Evolutionary conservation across 2,113 vertebrate species (phyloP).

Genomic region (Blennius ocellaris): DNA sequence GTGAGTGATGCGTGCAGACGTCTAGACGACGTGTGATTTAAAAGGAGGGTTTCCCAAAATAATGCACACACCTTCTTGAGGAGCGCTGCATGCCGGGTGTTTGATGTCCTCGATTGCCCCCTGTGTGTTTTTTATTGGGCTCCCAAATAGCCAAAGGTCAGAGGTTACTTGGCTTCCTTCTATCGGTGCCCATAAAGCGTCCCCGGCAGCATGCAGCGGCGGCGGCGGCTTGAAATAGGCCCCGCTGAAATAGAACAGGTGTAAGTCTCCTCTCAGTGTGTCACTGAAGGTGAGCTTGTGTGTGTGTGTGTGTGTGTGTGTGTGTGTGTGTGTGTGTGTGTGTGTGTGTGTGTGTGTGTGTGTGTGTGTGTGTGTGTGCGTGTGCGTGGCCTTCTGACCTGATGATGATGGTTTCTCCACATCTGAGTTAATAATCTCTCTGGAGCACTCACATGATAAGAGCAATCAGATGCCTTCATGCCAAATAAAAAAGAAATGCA

Average conservation of each 20-base stretch:
- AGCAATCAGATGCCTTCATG: neutral
- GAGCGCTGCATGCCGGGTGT: neutral
- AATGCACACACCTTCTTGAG: neutral
- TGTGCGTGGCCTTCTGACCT: neutral
- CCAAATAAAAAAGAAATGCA: neutral
- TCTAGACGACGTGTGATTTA: neutral
- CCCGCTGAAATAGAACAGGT: conserved; percentile 69
- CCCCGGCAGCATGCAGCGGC: conserved; percentile 4
- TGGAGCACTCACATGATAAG: neutral
- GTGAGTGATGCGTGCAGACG: neutral
- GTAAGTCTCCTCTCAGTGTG: conserved; percentile 54
- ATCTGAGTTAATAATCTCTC: conserved; percentile 20
- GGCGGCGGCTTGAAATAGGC: conserved; percentile 68
- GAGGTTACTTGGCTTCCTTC: conserved; percentile 58
- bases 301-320: conserved; percentile 20
- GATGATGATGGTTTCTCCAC: conserved; percentile 21
- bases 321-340: conserved; percentile 19
- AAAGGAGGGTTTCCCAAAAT: neutral
- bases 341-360: conserved; percentile 10
- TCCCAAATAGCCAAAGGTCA: conserved; percentile 58
- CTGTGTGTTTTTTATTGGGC: conserved; percentile 34
- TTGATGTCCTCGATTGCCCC: conserved; percentile 6
- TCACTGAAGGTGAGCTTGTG: conserved; percentile 35
- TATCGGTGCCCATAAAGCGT: conserved; percentile 64
- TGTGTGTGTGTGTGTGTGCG: conserved; percentile 3